A percentile compares a stretch with the other conserved stretches of the same genome.
Conservation (phyloP, 2,888 invertebrate genomes). For the Drosophila greeni region DNA sequence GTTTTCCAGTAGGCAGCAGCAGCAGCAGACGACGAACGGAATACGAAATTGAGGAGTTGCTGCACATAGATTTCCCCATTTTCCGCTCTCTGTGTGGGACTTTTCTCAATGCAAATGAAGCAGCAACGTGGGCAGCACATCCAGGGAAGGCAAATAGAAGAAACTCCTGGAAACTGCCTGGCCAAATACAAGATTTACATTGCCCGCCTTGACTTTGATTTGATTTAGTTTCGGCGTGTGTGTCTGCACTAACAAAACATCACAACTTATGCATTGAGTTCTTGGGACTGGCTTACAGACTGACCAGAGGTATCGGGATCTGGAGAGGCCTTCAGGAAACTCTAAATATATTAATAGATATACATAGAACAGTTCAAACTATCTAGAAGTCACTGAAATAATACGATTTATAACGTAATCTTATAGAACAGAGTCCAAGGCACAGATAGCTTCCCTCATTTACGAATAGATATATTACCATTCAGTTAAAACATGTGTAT, state of each 20-base stretch:
- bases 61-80: slow-evolving; percentile 42
- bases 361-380: background rate
- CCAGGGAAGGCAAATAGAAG: slow-evolving; percentile 10
- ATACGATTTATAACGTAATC: background rate
- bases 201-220: slow-evolving; percentile 43
- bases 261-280: slow-evolving; percentile 12
- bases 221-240: slow-evolving; percentile 36
- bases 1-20: slow-evolving; percentile 44
- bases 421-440: background rate
- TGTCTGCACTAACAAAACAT: slow-evolving; percentile 6
- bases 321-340: background rate
- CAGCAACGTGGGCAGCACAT: slow-evolving; percentile 58
- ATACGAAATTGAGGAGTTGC: slow-evolving; percentile 42
- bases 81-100: slow-evolving; percentile 42
- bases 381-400: too few relatives aligned
- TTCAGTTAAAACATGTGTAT: background rate
- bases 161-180: slow-evolving; percentile 29
- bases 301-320: background rate
- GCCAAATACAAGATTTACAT: slow-evolving; percentile 42
- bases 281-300: too few relatives aligned
- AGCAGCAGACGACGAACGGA: slow-evolving; percentile 38
- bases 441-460: background rate
- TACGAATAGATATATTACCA: background rate
- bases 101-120: slow-evolving; percentile 66
- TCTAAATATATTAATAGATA: background rate